These are phyloP conservation scores for Lymantria monacha DNA, from an alignment of 2,888 invertebrate genomes.

Conservation along the genomic window DNA sequence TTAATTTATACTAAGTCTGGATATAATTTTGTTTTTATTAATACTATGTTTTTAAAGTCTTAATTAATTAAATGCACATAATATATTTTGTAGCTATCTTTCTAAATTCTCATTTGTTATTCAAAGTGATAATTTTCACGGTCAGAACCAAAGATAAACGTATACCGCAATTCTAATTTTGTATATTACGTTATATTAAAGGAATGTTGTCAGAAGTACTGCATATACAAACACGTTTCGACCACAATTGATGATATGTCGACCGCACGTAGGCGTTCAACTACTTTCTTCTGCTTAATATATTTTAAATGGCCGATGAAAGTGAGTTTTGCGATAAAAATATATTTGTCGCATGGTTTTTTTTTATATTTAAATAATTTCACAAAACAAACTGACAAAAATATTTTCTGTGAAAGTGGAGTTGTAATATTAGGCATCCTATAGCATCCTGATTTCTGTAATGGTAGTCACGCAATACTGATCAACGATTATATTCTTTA, in stretches of 20 bases:
- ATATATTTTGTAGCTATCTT: background rate
- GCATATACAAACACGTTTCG: conserved; percentile 6
- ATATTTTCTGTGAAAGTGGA: too few species aligned
- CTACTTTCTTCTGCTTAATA: conserved; percentile 9
- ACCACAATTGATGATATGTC: conserved; percentile 5
- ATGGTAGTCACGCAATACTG: too few species aligned
- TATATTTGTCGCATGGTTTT: background rate
- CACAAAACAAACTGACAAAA: background rate
- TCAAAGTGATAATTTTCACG: background rate
- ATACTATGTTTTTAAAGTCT: too few species aligned
- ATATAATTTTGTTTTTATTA: too few species aligned
- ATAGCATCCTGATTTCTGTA: too few species aligned
- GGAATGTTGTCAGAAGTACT: conserved; percentile 22
- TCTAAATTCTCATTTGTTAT: background rate
- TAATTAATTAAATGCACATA: too few species aligned
- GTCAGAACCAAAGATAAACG: background rate
- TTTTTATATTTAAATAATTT: background rate
- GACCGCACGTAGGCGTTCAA: conserved; percentile 4
- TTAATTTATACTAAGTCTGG: too few species aligned
- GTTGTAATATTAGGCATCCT: too few species aligned
- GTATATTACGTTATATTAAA: background rate
- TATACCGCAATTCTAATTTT: background rate
- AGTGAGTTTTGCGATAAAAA: conserved; percentile 7
- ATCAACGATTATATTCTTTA: too few species aligned
- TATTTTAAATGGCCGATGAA: conserved; percentile 9